Evolutionary conservation across 2,797 vertebrate genomes (phyloP).

Genomic region (Chloroceryle amazona): DNA sequence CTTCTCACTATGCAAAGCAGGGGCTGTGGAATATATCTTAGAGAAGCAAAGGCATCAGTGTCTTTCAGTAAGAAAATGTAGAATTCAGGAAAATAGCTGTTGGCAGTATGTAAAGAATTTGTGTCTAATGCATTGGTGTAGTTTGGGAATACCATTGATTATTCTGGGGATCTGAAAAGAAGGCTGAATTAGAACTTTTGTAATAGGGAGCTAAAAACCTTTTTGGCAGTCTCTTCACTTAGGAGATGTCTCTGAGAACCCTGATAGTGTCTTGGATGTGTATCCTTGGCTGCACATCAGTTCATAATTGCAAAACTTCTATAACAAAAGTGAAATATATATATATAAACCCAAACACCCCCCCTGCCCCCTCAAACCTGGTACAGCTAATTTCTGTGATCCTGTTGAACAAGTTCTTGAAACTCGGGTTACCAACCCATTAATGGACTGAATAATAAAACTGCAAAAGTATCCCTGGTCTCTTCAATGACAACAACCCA

Average conservation of each 20-base stretch:
- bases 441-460: neutral
- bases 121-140: neutral
- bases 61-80: neutral
- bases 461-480: neutral
- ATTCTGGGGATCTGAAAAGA: neutral
- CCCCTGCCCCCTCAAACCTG: no score
- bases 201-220: neutral
- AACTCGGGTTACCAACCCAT: neutral
- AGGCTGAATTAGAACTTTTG: neutral
- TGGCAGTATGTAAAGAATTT: neutral
- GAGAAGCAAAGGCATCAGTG: neutral
- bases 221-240: neutral
- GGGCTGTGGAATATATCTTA: neutral
- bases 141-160: neutral
- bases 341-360: neutral
- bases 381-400: neutral
- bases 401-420: neutral
- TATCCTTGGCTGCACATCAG: neutral
- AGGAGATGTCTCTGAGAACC: neutral
- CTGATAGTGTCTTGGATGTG: fast-evolving
- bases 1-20: neutral
- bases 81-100: neutral
- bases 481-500: neutral
- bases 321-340: neutral
- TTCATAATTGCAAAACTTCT: neutral